Percentiles rank a stretch among this genome's conserved stretches.
Conservation (phyloP, 2,797 vertebrate genomes). For the Zalophus californianus region DNA sequence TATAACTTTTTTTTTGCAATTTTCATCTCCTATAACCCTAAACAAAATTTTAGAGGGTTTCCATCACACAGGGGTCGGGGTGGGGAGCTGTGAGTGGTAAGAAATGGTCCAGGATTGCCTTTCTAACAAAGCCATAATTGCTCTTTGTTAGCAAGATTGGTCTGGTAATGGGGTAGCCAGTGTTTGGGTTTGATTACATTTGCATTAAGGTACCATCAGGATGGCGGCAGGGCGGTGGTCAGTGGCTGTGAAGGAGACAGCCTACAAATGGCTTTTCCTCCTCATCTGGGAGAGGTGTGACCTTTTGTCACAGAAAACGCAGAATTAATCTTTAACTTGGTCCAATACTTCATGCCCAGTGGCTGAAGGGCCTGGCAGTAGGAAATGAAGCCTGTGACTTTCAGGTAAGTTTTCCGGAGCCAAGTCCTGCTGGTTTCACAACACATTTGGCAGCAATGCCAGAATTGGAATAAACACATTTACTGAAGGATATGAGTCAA, state of each 20-base stretch:
- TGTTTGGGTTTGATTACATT: slow-evolving; percentile 60
- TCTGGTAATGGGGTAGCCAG: not conserved
- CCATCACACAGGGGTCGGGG: not conserved
- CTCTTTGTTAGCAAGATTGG: slow-evolving; percentile 45
- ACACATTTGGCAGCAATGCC: slow-evolving; percentile 64
- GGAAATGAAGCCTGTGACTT: slow-evolving; percentile 72
- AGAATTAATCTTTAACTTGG: slow-evolving; percentile 63
- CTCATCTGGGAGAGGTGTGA: slow-evolving; percentile 32
- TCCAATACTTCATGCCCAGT: slow-evolving; percentile 42
- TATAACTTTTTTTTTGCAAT: not conserved
- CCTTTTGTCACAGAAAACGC: slow-evolving; percentile 67
- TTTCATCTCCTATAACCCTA: slow-evolving; percentile 31
- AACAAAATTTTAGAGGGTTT: slow-evolving; percentile 29
- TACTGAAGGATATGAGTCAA: slow-evolving; percentile 76
- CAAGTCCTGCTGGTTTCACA: slow-evolving; percentile 69
- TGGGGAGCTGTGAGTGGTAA: not conserved
- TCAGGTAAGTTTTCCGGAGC: slow-evolving; percentile 70
- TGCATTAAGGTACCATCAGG: slow-evolving; percentile 51
- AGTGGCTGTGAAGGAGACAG: not conserved
- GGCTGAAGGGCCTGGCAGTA: slow-evolving; percentile 30
- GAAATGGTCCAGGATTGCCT: not conserved
- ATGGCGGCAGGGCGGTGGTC: not conserved
- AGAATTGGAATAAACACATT: slow-evolving; percentile 69
- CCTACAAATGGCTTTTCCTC: slow-evolving; percentile 51
- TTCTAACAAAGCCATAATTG: not conserved